Evolutionary conservation across 2,888 invertebrate genomes (phyloP), one percentile per base, ranked within the genome.

Genomic region (Sialis fuliginosa): DNA sequence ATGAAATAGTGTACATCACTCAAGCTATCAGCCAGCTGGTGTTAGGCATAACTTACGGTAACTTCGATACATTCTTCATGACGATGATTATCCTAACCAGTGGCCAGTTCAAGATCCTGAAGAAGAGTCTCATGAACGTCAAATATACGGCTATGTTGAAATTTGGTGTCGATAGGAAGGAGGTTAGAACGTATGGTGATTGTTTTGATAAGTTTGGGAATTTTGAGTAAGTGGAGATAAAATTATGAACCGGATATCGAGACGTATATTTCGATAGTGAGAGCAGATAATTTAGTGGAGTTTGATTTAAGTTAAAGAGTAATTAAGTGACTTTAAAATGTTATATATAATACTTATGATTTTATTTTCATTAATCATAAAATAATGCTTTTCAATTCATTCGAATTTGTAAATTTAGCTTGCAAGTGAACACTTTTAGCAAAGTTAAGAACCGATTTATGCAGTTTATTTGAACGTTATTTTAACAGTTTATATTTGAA

Each of bases 1-100:
- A 52, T 35, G 49, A 47, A 7, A 12, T 51, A 6, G 49, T 48
- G 7, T 50, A 50, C 32, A 31, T 37, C 10, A 45, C 45, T 4
- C 53, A 53, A 47, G 49, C 40, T 1, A 42, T 49, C 12, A 47
- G 48, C 3, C 51, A 52, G 33, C 44, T 48, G 35, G 43, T 50
- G 42, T 37, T 49, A 33, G 50, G 47, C 7, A 48, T 49, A 37
- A 37, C 49, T 34, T 52, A 48, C 31, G 48, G 51, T n/a, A 50
- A 48, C 12, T 46, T 51, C 5, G 53, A 53, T 39, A 48, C 50
- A 44, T 49, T 53, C 44, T 52, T 45, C 34, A 45, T 51, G n/a
- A 47, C 39, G 5, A 31, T 45, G 7, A 13, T 45, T 1, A 39
- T 39, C 9, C 32, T 45, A 12, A 40, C 45, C 6, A 10, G 39